Evolutionary conservation across 2,888 invertebrate genomes (phyloP).

Genomic region (Eupeodes latifasciatus): DNA sequence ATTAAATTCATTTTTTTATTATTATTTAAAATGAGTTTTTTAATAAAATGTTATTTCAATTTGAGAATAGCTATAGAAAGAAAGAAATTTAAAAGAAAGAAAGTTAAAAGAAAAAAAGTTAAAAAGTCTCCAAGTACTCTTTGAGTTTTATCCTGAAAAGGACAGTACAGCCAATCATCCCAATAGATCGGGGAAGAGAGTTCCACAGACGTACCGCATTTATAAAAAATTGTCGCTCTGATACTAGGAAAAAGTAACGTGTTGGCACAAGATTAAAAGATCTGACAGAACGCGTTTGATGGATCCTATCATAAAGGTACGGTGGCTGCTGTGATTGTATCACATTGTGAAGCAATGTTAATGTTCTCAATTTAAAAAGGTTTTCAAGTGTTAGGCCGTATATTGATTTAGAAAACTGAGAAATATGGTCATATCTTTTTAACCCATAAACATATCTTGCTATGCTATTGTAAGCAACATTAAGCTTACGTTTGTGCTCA

Average conservation of each 20-base stretch:
- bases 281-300: not conserved
- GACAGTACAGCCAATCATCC: not conserved
- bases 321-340: not conserved
- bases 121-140: not conserved
- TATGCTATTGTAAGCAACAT: no score
- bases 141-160: not conserved
- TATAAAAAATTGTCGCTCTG: not conserved
- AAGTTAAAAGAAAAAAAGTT: no score
- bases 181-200: not conserved
- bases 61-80: no score
- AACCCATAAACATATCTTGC: no score
- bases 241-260: not conserved
- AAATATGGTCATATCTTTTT: no score
- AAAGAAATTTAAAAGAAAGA: no score
- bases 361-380: not conserved
- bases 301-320: not conserved
- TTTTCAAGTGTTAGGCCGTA: not conserved
- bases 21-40: no score
- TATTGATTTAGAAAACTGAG: not conserved
- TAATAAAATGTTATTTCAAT: no score
- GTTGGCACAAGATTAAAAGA: not conserved
- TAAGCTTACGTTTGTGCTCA: not conserved
- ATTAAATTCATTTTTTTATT: no score
- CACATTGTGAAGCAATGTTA: not conserved
- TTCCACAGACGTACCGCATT: not conserved